phyloP scores from a whole-genome alignment of 2,113 vertebrate species.

The Nothocercus nigrocapillus region DNA sequence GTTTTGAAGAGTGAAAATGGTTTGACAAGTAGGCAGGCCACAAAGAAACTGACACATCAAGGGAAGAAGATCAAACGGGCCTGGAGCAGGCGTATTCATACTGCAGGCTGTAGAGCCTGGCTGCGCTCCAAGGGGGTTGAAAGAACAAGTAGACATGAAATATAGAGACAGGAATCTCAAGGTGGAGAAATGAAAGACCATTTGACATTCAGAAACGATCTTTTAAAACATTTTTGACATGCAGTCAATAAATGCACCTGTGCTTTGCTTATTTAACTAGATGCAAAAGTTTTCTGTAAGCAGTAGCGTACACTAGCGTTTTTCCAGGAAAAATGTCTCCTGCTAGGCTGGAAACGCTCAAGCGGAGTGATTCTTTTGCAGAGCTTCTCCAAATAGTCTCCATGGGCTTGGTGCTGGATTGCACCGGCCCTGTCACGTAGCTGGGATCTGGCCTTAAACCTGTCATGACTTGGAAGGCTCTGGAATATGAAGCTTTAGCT shows the following conservation, averaged over 20 bases:
- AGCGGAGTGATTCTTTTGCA: not conserved
- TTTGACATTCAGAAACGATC: constrained; percentile 75
- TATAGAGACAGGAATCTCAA: constrained; percentile 73
- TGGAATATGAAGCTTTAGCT: not conserved
- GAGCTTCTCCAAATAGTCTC: not conserved
- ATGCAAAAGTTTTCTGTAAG: constrained; percentile 34
- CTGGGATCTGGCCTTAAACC: not conserved
- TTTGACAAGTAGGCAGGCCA: constrained; percentile 79
- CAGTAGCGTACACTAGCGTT: not conserved
- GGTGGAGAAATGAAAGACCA: constrained; percentile 73
- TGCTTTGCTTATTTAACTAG: constrained; percentile 57
- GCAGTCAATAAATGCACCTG: constrained; percentile 65
- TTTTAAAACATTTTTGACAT: constrained; percentile 67
- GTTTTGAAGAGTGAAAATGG: constrained; percentile 79
- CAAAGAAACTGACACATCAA: constrained; percentile 81
- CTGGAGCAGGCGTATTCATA: constrained; percentile 70
- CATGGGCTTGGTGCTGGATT: not conserved
- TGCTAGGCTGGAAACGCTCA: not conserved
- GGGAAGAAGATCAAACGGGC: constrained; percentile 80
- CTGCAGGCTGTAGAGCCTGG: constrained; percentile 64
- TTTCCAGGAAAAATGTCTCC: not conserved
- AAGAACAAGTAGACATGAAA: constrained; percentile 79
- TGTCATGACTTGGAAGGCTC: not conserved
- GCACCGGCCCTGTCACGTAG: accelerated
- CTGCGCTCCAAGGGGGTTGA: constrained; percentile 74